Conservation (phyloP, 2,113 vertebrate genomes). For the Orycteropus afer region DNA sequence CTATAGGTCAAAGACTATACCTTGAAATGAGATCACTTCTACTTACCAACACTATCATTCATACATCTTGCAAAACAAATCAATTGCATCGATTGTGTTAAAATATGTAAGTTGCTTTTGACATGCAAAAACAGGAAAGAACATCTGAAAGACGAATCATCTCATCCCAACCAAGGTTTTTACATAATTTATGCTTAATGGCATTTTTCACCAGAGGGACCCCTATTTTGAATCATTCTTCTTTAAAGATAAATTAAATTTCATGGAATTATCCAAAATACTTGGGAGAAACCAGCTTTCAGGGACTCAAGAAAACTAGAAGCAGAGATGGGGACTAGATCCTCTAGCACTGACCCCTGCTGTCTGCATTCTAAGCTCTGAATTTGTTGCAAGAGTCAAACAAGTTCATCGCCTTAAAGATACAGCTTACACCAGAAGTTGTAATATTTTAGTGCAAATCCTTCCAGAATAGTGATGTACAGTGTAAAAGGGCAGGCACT, state of each 20-base stretch:
- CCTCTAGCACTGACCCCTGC: not conserved
- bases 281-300: not conserved
- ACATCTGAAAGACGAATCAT: slow-evolving; percentile 71
- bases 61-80: slow-evolving; percentile 68
- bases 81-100: slow-evolving; percentile 57
- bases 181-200: slow-evolving; percentile 13
- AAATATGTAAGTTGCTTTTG: slow-evolving; percentile 69
- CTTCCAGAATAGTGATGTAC: not conserved
- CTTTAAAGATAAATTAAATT: not conserved
- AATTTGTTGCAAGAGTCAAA: not conserved
- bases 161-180: slow-evolving; percentile 43
- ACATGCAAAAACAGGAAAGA: slow-evolving; percentile 59
- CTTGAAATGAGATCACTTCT: slow-evolving; percentile 61
- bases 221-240: not conserved
- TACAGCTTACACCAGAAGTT: not conserved
- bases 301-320: not conserved
- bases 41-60: slow-evolving; percentile 28
- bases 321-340: not conserved
- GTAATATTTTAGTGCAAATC: not conserved
- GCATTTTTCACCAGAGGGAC: not conserved
- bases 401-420: not conserved
- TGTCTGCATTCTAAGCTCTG: not conserved
- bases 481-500: not conserved
- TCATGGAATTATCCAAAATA: not conserved
- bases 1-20: slow-evolving; percentile 51